Evolutionary conservation across 2,113 vertebrate species (phyloP).

Genomic region (Aplodontia rufa): DNA sequence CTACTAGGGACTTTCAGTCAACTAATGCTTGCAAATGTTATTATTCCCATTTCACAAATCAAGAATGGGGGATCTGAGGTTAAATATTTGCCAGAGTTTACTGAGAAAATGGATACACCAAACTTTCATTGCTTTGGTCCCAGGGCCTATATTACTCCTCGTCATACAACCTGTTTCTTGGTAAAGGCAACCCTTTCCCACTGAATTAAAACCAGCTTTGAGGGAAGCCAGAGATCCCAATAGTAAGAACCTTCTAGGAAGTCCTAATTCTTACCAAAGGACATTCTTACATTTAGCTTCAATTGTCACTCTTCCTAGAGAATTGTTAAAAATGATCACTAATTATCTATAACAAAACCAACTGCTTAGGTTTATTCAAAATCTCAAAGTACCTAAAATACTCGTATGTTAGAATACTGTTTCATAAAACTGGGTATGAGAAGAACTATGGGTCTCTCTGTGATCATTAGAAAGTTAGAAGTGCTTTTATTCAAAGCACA

Average conservation of each 20-base stretch:
- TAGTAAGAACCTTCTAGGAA: slow-evolving; percentile 6
- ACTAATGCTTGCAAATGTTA: not conserved
- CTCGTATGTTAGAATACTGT: not conserved
- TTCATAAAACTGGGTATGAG: not conserved
- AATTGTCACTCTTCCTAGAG: not conserved
- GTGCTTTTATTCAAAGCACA: slow-evolving; percentile 1
- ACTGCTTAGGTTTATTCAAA: not conserved
- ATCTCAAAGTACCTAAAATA: not conserved
- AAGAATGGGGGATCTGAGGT: not conserved
- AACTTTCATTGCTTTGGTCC: not conserved
- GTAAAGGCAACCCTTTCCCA: not conserved
- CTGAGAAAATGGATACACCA: not conserved
- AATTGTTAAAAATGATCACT: not conserved
- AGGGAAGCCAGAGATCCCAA: not conserved
- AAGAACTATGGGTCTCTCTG: not conserved
- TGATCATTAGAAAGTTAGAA: not conserved
- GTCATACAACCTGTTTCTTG: not conserved
- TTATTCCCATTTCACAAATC: not conserved
- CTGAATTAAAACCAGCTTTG: not conserved
- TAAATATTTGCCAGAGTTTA: not conserved
- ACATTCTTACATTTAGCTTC: not conserved
- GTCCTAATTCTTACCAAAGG: not conserved
- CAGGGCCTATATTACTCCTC: not conserved
- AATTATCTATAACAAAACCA: not conserved
- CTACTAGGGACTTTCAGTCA: not conserved